Evolutionary conservation across 2,113 vertebrate genomes (phyloP), one percentile per base, ranked within the genome.

Genomic region (Hemicordylus capensis): DNA sequence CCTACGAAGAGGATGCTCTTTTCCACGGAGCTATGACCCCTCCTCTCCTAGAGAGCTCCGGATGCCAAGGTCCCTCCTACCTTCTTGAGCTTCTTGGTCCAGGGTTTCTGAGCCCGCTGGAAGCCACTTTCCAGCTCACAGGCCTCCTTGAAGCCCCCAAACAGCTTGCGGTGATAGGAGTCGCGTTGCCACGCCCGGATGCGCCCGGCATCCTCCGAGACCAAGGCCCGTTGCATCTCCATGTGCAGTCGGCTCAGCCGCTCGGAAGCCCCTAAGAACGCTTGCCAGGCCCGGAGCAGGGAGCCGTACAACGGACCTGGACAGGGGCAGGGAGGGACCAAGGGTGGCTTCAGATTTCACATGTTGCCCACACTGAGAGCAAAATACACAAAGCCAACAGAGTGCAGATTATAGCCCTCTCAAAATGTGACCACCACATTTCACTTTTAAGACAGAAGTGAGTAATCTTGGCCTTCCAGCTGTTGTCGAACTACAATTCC

Each of bases 171-270:
- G 6, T 96, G 96, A 82, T 97, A 98, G 4, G 86, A 96, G 19
- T 97, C 95, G 77, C 96, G 97, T 92, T 97, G 97, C 97, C 97
- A 98, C 61, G 93, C 94, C 87, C 92, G 96, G 76, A 98, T 94
- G 28, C 95, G 93, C 0, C 94, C 92, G 8, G 95, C 90, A 5
- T 98, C 97, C 85, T 98, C 97, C 0, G 86, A 79, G 7, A 95
- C 76, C 1, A 98, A 95, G 2, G 96, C 95, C 85, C 96, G 96
- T 9, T 97, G 96, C 90, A 97, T 96, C 76, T 96, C 94, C 42
- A 93, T 91, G 86, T 98, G 97, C 42, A 98, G 93, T 10, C 86
- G 81, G 1, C 97, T 96, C 80, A 98, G 90, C 22, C 95, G 96
- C 88, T 98, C 97, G 0, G 97, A 91, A 34, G 97, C 97, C 22